Evolutionary conservation across 2,113 vertebrate genomes (phyloP).

Genomic region (Onychostruthus taczanowskii): DNA sequence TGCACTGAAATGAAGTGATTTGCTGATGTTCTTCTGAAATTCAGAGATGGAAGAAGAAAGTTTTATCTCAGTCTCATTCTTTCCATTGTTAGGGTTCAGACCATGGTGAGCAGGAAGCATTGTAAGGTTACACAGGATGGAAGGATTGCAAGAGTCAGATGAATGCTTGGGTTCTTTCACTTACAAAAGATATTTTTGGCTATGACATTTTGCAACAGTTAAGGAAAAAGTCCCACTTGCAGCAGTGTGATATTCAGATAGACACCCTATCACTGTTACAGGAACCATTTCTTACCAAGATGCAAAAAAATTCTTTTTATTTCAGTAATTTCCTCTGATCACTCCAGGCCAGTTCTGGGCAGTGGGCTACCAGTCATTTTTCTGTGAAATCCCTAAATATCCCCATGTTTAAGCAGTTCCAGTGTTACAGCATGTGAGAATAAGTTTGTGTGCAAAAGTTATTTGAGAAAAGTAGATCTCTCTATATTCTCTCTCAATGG

Average conservation of each 20-base stretch:
- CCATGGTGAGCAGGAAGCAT: not conserved
- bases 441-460: not conserved
- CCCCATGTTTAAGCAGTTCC: not conserved
- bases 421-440: not conserved
- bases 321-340: not conserved
- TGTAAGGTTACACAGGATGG: not conserved
- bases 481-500: not conserved
- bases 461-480: not conserved
- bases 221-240: not conserved
- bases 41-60: not conserved
- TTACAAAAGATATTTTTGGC: constrained; percentile 14
- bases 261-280: not conserved
- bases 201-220: constrained; percentile 16
- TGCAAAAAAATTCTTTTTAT: not conserved
- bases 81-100: not conserved
- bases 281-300: not conserved
- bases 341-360: not conserved
- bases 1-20: not conserved
- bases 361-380: not conserved
- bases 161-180: not conserved
- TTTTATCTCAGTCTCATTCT: not conserved
- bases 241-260: not conserved
- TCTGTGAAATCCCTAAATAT: not conserved
- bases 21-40: not conserved
- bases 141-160: not conserved